phyloP scores from a whole-genome alignment of 2,113 vertebrate genomes.

The Trogon melanurus region DNA sequence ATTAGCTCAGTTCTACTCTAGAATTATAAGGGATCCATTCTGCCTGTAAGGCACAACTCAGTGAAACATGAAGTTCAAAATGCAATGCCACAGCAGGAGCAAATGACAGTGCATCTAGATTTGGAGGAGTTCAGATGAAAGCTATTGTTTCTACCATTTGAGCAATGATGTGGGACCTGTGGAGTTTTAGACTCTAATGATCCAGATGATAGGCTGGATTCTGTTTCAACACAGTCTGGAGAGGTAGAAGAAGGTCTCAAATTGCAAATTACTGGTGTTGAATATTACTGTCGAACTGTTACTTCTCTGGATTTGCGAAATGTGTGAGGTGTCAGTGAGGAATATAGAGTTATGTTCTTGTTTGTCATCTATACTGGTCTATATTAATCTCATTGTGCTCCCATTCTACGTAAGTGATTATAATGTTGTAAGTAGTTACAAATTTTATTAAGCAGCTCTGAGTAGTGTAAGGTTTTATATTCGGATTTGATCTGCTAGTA shows the following conservation, averaged over 20 bases:
- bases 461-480: neutral
- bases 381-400: neutral
- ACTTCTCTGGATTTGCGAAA: neutral
- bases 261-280: neutral
- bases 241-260: neutral
- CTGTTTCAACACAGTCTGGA: constrained; percentile 14
- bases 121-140: constrained; percentile 13
- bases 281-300: neutral
- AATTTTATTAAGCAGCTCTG: neutral
- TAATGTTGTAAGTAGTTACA: neutral
- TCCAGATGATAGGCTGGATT: constrained; percentile 1
- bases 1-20: neutral
- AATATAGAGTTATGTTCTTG: neutral
- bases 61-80: constrained; percentile 23
- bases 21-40: constrained; percentile 1
- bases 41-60: neutral
- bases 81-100: neutral
- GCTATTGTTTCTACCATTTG: neutral
- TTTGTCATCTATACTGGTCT: neutral
- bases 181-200: neutral
- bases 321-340: neutral
- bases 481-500: neutral
- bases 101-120: constrained; percentile 17
- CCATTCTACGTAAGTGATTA: neutral
- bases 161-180: neutral